Percentiles rank a stretch among this genome's conserved stretches.
These are phyloP conservation scores for Bellardia pandia DNA, from an alignment of 2,888 invertebrate genomes.

Conservation along the genomic window DNA sequence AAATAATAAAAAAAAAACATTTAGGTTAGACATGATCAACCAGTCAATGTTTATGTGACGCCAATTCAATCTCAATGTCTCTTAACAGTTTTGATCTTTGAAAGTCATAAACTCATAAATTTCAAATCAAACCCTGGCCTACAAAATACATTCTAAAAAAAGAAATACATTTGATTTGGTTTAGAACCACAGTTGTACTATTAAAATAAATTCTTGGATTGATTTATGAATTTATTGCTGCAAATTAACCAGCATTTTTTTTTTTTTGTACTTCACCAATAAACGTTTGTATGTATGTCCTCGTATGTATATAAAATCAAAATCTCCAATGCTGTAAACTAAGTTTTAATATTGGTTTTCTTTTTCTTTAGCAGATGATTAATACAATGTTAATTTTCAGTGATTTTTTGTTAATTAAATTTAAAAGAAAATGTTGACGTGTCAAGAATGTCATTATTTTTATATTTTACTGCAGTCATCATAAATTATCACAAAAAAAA, in stretches of 20 bases:
- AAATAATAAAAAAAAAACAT: slow-evolving; percentile 23
- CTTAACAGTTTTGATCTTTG: slow-evolving; percentile 50
- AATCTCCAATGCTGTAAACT: slow-evolving; percentile 45
- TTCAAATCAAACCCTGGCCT: not conserved
- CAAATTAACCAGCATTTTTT: slow-evolving; percentile 45
- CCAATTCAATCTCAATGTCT: slow-evolving; percentile 42
- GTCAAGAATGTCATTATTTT: slow-evolving; percentile 50
- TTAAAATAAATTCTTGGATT: slow-evolving; percentile 49
- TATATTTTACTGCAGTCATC: slow-evolving; percentile 64
- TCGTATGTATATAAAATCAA: not conserved
- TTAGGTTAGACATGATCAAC: slow-evolving; percentile 5
- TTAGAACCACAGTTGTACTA: slow-evolving; percentile 4
- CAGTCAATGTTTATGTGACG: slow-evolving; percentile 41
- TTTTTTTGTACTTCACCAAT: too few relatives aligned
- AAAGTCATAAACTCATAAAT: slow-evolving; percentile 63
- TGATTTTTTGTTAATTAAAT: slow-evolving; percentile 50
- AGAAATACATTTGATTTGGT: not conserved
- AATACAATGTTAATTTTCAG: slow-evolving; percentile 47
- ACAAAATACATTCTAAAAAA: not conserved
- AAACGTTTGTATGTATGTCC: too few relatives aligned
- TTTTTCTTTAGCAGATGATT: slow-evolving; percentile 45
- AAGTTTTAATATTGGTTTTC: not conserved
- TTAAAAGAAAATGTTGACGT: slow-evolving; percentile 38
- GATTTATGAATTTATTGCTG: slow-evolving; percentile 71
- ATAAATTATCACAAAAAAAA: slow-evolving; percentile 57